Evolutionary conservation across 2,113 vertebrate genomes (phyloP).

Genomic region (Cepphus grylle): DNA sequence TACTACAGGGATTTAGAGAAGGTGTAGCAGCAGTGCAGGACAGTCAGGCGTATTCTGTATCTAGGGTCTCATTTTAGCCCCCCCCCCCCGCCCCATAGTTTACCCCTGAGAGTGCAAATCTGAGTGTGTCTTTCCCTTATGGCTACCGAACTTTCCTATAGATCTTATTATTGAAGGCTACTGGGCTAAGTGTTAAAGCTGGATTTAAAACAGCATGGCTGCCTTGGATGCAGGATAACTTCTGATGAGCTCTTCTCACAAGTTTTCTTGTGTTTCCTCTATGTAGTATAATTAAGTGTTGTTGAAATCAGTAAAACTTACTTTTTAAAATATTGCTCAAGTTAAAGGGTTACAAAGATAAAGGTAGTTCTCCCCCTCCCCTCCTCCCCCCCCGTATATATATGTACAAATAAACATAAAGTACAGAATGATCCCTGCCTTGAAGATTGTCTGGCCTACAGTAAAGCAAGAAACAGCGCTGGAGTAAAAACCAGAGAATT

Average conservation of each 20-base stretch:
- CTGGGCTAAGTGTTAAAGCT: not conserved
- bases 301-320: not conserved
- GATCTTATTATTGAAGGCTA: not conserved
- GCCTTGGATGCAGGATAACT: not conserved
- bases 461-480: not conserved
- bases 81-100: not conserved
- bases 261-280: not conserved
- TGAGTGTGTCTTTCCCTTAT: not conserved
- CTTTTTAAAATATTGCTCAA: not conserved
- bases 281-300: not conserved
- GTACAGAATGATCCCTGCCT: not conserved
- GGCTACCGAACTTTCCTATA: not conserved
- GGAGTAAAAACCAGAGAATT: not conserved
- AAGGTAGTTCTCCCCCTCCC: not conserved
- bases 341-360: not conserved
- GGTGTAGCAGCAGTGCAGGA: not conserved
- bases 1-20: not conserved
- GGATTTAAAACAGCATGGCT: not conserved
- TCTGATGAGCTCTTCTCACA: not conserved
- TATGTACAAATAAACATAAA: not conserved
- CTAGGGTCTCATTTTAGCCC: not conserved
- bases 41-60: not conserved
- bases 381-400: fast-evolving
- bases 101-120: not conserved
- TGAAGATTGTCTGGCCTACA: not conserved